Evolutionary conservation across 2,888 invertebrate genomes (phyloP), one percentile per base, ranked within the genome.

Genomic region (Eupithecia pulchellata): DNA sequence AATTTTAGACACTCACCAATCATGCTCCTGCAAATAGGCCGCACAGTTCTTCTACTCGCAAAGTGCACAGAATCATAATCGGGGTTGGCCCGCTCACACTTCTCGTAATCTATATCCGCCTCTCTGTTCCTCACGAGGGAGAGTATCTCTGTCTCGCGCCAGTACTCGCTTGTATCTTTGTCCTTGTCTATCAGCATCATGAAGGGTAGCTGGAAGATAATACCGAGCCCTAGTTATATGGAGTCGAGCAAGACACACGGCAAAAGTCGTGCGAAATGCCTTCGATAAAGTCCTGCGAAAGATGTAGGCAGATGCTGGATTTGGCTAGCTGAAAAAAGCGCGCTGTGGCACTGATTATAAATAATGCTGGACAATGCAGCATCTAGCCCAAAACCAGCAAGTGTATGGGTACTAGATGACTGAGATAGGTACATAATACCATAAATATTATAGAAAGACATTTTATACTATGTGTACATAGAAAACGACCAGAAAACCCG

Each of bases 71-170:
- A 8, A 1, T 73, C 72, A 5, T 73, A 77, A 1, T 79, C 75
- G 0, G 79, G 76, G 1, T 67, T 74, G 17, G 71, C 84, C 73
- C 80, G 81, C 62, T 86, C 87, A 64, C 92, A 92, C 57, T 79
- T 83, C 17, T 89, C 89, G 42, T 89, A 91, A 70, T 92, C 92
- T 66, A 91, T 88, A 1, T 82, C 83, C 4, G 75, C 72, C 62
- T 89, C 89, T 25, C 86, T 86, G 27, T 81, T 82, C 4, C 85
- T 79, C 0, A 93, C 85, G 5, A 93, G 79, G 0, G 90, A 86
- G 8, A 93, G 75, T 27, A 93, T 90, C 75, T 93, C 93, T 0
- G 92, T 92, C 75, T 91, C 91, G 1, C 92, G 86, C 93, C 93
- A 93, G 72, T 87, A 93, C 72, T 93, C 93, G 74, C 91, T 92